These are phyloP conservation scores for Ectropis crepuscularia DNA, from an alignment of 2,888 invertebrate species.

Conservation along the genomic window DNA sequence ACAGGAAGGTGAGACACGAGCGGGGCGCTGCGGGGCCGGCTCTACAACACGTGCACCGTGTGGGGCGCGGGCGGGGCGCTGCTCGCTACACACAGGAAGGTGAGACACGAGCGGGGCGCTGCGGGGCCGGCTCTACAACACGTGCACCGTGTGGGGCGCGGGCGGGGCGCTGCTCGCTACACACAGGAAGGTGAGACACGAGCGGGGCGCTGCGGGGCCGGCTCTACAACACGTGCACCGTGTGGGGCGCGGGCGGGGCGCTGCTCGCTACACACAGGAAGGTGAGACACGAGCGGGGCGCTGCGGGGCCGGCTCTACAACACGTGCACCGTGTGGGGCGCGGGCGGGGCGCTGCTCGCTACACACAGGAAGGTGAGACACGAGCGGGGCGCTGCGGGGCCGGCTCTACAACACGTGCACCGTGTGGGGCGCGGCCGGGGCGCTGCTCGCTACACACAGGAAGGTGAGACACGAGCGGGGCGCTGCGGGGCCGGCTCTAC, in stretches of 20 bases:
- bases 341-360: constrained; percentile 90
- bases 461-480: too few species aligned
- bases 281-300: constrained; percentile 95
- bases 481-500: too few species aligned
- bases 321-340: constrained; percentile 94
- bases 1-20: constrained; percentile 88
- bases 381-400: too few species aligned
- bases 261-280: constrained; percentile 68
- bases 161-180: constrained; percentile 91
- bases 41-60: constrained; percentile 90
- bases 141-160: constrained; percentile 94
- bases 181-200: constrained; percentile 89
- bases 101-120: constrained; percentile 96
- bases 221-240: constrained; percentile 89
- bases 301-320: constrained; percentile 92
- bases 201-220: constrained; percentile 58
- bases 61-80: constrained; percentile 87
- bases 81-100: constrained; percentile 79
- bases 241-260: constrained; percentile 89
- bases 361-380: constrained; percentile 91
- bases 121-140: constrained; percentile 91
- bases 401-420: too few species aligned
- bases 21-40: constrained; percentile 71
- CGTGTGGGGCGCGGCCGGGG: too few species aligned
- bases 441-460: too few species aligned